Conservation (phyloP, 2,888 invertebrate genomes). For the Hololepta plana region DNA sequence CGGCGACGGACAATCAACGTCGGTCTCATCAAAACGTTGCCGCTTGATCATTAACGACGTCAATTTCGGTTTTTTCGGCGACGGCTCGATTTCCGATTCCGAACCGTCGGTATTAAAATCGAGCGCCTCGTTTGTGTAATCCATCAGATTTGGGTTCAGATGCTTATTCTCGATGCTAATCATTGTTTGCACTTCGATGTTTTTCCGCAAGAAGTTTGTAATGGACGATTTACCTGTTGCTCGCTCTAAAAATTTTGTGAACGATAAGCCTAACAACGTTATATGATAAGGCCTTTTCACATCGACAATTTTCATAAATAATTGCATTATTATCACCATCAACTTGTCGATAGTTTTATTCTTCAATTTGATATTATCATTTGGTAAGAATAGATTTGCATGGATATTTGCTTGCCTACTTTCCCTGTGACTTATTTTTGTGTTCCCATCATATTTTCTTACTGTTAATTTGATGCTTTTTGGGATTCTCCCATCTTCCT, state of each 20-base stretch:
- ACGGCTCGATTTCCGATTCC: slow-evolving; percentile 53
- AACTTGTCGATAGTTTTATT: slow-evolving; percentile 40
- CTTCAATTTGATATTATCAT: slow-evolving; percentile 13
- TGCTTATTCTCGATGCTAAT: slow-evolving; percentile 45
- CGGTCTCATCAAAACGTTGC: slow-evolving; percentile 22
- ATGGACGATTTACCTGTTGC: slow-evolving; percentile 52
- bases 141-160: too few species aligned
- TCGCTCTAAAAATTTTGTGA: slow-evolving; percentile 58
- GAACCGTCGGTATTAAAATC: slow-evolving; percentile 39
- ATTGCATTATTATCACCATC: slow-evolving; percentile 48
- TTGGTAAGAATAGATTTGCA: slow-evolving; percentile 38
- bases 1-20: slow-evolving; percentile 39
- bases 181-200: slow-evolving; percentile 61
- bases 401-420: slow-evolving; percentile 57
- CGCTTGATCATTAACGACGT: slow-evolving; percentile 32
- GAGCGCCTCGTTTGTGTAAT: slow-evolving; percentile 15
- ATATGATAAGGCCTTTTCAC: slow-evolving; percentile 59
- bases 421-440: slow-evolving; percentile 51
- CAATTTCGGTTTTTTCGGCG: slow-evolving; percentile 49
- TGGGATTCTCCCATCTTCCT: slow-evolving; percentile 64
- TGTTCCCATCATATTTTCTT: slow-evolving; percentile 49
- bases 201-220: slow-evolving; percentile 56
- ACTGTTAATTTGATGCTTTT: slow-evolving; percentile 56
- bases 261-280: slow-evolving; percentile 62
- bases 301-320: slow-evolving; percentile 57